These are phyloP conservation scores for Volucella inflata DNA, from an alignment of 2,888 invertebrate genomes.

Conservation along the genomic window DNA sequence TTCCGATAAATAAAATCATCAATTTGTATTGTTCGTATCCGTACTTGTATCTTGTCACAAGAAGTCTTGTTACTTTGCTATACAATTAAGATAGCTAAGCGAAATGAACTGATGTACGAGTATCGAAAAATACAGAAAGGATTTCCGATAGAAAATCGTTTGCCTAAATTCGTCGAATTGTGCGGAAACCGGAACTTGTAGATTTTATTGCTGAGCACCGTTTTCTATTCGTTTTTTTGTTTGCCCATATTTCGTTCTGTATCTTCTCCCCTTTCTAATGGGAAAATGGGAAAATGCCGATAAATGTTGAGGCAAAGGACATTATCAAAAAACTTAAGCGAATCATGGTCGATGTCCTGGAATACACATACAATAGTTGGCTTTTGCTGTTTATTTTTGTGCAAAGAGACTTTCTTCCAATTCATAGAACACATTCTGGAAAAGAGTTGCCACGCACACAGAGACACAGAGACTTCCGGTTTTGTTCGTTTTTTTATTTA, in stretches of 20 bases:
- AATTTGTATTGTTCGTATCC: too few relatives aligned
- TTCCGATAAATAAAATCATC: too few relatives aligned
- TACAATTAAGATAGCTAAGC: not conserved
- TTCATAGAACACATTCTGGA: conserved; percentile 39
- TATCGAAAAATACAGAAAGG: conserved; percentile 48
- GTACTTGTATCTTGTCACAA: too few relatives aligned
- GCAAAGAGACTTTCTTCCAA: conserved; percentile 36
- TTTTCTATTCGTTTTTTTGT: conserved; percentile 37
- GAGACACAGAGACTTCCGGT: conserved; percentile 20
- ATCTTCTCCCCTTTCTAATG: not conserved
- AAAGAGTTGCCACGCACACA: conserved; percentile 64
- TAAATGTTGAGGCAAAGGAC: conserved; percentile 66
- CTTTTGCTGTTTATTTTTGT: conserved; percentile 32
- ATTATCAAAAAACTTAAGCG: conserved; percentile 63
- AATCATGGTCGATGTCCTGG: conserved; percentile 60
- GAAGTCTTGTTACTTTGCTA: too few relatives aligned
- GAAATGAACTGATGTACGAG: conserved; percentile 17
- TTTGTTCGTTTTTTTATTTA: conserved; percentile 3
- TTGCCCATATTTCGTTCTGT: not conserved
- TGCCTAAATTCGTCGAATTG: conserved; percentile 67
- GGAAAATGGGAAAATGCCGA: conserved; percentile 43
- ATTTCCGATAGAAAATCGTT: conserved; percentile 73
- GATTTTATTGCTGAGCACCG: conserved; percentile 75
- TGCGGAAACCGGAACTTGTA: conserved; percentile 75
- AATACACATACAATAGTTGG: too few relatives aligned